These are phyloP conservation scores for Cotesia glomerata DNA, from an alignment of 1,140 invertebrate genomes.

Conservation along the genomic window DNA sequence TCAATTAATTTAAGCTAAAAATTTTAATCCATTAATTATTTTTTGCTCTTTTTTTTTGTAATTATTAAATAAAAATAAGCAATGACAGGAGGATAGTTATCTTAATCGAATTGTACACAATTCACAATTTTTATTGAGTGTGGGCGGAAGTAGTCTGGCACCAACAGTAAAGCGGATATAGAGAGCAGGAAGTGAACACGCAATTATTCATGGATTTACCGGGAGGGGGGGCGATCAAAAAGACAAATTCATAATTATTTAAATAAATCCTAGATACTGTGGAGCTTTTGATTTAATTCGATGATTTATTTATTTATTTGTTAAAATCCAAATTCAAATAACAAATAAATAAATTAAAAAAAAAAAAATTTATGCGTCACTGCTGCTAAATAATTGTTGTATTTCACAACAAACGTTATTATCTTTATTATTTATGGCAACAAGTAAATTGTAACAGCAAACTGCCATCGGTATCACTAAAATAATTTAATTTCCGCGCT, in stretches of 20 bases:
- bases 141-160: conserved; percentile 27
- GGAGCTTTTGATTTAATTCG: too few species aligned
- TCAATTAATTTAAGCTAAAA: neutral
- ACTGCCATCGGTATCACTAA: conserved; percentile 14
- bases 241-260: conserved; percentile 4
- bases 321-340: too few species aligned
- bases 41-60: neutral
- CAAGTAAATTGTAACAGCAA: neutral
- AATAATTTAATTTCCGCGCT: conserved; percentile 29
- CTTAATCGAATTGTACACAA: conserved; percentile 26
- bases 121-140: conserved; percentile 27
- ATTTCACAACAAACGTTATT: too few species aligned
- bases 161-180: conserved; percentile 20
- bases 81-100: neutral
- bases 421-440: neutral
- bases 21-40: neutral
- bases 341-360: too few species aligned
- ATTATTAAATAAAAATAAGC: neutral
- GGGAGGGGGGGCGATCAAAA: conserved; percentile 4
- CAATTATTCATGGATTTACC: conserved; percentile 31
- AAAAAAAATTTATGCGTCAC: too few species aligned
- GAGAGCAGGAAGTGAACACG: conserved; percentile 29
- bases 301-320: too few species aligned
- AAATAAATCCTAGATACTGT: neutral
- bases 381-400: too few species aligned